Evolutionary conservation across 2,113 vertebrate species (phyloP).

Genomic region (Zootoca vivipara): DNA sequence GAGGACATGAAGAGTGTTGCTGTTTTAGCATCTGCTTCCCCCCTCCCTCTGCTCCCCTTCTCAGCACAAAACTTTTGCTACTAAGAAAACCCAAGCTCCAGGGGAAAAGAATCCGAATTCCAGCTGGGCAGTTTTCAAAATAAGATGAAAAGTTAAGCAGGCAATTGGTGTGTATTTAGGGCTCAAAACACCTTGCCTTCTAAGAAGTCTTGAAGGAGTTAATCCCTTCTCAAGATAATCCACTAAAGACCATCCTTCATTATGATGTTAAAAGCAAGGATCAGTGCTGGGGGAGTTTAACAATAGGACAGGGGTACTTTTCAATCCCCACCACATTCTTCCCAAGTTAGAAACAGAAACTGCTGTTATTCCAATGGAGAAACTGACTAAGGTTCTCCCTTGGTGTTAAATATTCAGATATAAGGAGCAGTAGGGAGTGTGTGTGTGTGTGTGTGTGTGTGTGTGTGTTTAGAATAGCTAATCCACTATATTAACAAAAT

Average conservation of each 20-base stretch:
- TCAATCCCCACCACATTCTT: constrained; percentile 83
- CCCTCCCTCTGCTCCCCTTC: constrained; percentile 39
- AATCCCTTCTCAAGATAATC: constrained; percentile 92
- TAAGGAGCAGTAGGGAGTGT: constrained; percentile 45
- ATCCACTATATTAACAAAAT: constrained; percentile 62
- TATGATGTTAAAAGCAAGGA: constrained; percentile 90
- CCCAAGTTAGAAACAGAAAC: constrained; percentile 88
- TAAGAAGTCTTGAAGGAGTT: constrained; percentile 89
- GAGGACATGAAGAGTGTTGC: constrained; percentile 78
- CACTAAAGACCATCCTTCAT: constrained; percentile 90
- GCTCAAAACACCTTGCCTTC: constrained; percentile 88
- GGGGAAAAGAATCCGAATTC: constrained; percentile 87
- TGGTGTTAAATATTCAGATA: constrained; percentile 78
- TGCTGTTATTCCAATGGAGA: constrained; percentile 77
- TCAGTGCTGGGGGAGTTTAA: constrained; percentile 81
- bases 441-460: neutral
- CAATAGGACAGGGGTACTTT: constrained; percentile 83
- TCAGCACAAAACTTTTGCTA: constrained; percentile 75
- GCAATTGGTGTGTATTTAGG: constrained; percentile 90
- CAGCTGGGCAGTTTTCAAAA: constrained; percentile 90
- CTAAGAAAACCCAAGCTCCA: constrained; percentile 83
- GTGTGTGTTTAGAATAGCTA: neutral
- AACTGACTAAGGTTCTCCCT: constrained; percentile 69
- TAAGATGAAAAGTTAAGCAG: constrained; percentile 88
- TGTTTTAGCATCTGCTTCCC: constrained; percentile 78